Evolutionary conservation across 2,797 vertebrate genomes (phyloP).

Genomic region (Coccyzus lansbergi): DNA sequence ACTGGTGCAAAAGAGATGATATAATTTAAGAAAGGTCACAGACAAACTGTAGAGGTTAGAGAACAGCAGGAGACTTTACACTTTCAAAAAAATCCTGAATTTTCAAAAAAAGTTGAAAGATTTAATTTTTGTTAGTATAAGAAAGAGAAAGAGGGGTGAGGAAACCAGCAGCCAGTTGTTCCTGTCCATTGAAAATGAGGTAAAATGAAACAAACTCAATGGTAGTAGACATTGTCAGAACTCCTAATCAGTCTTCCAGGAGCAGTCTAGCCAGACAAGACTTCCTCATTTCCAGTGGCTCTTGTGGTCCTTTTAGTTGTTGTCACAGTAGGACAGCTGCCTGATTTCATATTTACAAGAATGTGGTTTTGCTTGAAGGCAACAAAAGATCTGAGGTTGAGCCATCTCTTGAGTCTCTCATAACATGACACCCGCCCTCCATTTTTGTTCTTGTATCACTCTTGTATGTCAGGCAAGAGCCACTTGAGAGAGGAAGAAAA

Average conservation of each 20-base stretch:
- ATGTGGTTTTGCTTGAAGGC: not conserved
- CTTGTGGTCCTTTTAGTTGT: not conserved
- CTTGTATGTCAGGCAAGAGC: not conserved
- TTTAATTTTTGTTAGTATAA: not conserved
- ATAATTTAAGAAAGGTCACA: not conserved
- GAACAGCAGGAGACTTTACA: not conserved
- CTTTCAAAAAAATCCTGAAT: not conserved
- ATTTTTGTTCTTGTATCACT: not conserved
- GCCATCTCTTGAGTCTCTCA: not conserved
- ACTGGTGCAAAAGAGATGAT: not conserved
- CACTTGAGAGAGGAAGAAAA: not conserved
- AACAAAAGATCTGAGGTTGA: not conserved
- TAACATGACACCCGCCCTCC: fast-evolving
- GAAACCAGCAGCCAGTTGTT: not conserved
- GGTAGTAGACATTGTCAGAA: not conserved
- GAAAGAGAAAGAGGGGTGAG: not conserved
- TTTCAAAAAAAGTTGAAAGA: not conserved
- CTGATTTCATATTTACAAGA: not conserved
- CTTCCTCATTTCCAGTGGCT: not conserved
- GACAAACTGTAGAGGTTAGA: not conserved
- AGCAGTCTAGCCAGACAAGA: not conserved
- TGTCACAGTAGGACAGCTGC: not conserved
- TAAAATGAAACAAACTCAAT: not conserved
- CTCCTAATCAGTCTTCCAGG: not conserved
- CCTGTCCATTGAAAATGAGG: not conserved